Conservation (phyloP, 2,797 vertebrate species). For the Muscicapa striata region DNA sequence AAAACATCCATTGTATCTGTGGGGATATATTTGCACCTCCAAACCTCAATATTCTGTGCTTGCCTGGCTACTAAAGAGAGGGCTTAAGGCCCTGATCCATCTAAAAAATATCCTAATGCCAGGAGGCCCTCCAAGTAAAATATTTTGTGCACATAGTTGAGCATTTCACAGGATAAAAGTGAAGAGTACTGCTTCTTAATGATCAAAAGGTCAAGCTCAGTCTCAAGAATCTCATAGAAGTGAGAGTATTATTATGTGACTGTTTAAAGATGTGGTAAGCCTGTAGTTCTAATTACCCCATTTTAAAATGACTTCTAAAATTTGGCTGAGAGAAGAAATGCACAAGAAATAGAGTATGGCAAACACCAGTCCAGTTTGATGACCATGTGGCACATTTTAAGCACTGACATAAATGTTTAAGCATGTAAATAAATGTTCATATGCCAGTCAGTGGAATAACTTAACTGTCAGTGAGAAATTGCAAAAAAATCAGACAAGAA, state of each 20-base stretch:
- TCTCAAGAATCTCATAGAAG: background rate
- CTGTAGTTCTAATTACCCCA: background rate
- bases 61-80: background rate
- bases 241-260: background rate
- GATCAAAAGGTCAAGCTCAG: background rate
- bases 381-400: rapidly evolving
- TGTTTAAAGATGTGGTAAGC: background rate
- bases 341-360: background rate
- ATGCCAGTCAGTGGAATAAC: background rate
- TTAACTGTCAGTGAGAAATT: background rate
- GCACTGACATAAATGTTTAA: background rate
- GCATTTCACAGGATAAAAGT: background rate
- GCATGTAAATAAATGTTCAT: background rate
- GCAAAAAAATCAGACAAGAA: background rate
- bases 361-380: background rate
- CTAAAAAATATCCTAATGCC: background rate
- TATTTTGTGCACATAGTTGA: background rate
- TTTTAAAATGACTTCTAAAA: background rate
- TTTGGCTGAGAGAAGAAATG: background rate
- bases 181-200: background rate
- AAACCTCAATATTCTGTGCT: background rate
- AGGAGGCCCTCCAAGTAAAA: background rate
- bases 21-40: background rate
- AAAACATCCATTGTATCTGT: background rate
- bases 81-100: background rate